Evolutionary conservation across 53 echinoderm and acorn worm genomes (phyloP).

Genomic region (Apostichopus leukothele): DNA sequence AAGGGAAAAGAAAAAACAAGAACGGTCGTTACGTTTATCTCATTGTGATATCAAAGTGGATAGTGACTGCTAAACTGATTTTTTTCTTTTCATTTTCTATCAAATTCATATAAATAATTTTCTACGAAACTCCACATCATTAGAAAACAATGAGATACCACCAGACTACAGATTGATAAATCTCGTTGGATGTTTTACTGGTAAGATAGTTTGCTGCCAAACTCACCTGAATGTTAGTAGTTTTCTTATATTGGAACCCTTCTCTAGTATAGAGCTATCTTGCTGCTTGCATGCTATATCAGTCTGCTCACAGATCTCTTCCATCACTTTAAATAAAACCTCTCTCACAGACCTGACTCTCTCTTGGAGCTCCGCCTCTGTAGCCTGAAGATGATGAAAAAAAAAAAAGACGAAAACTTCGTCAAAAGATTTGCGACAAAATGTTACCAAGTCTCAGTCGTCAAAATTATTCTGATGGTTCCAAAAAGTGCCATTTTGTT

Average conservation of each 20-base stretch:
- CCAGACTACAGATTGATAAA: too few relatives aligned
- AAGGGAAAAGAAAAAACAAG: too few relatives aligned
- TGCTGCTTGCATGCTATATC: conserved; percentile 45
- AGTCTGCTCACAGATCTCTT: conserved; percentile 67
- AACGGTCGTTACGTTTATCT: too few relatives aligned
- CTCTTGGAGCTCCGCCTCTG: conserved; percentile 57
- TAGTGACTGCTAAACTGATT: too few relatives aligned
- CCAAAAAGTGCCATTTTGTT: too few relatives aligned
- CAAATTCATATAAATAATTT: not conserved
- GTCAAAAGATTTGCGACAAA: not conserved
- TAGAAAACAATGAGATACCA: too few relatives aligned
- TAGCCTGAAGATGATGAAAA: conserved; percentile 44
- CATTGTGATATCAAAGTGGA: too few relatives aligned
- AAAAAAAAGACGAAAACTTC: not conserved
- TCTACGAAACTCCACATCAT: too few relatives aligned
- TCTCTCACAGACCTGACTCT: conserved; percentile 59
- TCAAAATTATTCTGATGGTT: too few relatives aligned
- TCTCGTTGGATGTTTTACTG: too few relatives aligned
- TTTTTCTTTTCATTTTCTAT: too few relatives aligned
- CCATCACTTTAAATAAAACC: conserved; percentile 71
- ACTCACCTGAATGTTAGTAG: conserved; percentile 68
- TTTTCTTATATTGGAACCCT: conserved; percentile 53
- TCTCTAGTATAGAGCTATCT: conserved; percentile 33
- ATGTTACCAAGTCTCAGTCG: too few relatives aligned
- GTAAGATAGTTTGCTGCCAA: not conserved